Evolutionary conservation across 2,888 invertebrate genomes (phyloP).

Genomic region (Drosophila cracens): DNA sequence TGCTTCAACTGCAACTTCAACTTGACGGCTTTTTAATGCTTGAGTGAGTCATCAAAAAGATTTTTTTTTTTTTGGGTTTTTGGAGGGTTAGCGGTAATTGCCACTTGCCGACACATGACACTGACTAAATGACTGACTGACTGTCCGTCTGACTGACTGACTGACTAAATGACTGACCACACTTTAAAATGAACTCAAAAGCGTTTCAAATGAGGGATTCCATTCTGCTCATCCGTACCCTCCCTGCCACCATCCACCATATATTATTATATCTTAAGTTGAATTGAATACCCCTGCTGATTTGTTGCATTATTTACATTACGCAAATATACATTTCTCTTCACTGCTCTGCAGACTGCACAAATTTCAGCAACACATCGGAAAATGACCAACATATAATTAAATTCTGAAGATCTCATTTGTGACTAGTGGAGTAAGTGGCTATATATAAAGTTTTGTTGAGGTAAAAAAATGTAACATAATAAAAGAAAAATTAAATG

Average conservation of each 20-base stretch:
- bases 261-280: neutral
- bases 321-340: neutral
- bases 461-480: neutral
- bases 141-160: neutral
- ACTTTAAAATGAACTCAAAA: slow-evolving; percentile 3
- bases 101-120: slow-evolving; percentile 56
- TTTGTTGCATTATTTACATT: neutral
- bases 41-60: slow-evolving; percentile 58
- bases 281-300: no score
- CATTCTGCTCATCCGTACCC: neutral
- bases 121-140: slow-evolving; percentile 14
- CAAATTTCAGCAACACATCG: neutral
- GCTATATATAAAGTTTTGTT: neutral
- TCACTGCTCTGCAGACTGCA: neutral
- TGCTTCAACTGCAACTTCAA: slow-evolving; percentile 35
- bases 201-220: neutral
- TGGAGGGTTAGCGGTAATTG: slow-evolving; percentile 61
- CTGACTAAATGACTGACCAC: neutral
- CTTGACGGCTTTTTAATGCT: slow-evolving; percentile 56
- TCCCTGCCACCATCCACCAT: neutral
- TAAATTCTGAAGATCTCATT: neutral
- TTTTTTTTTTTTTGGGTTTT: slow-evolving; percentile 7
- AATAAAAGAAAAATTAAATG: neutral
- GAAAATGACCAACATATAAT: neutral
- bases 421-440: neutral